phyloP scores from a whole-genome alignment of 2,888 invertebrate genomes.

The Phortica magna region DNA sequence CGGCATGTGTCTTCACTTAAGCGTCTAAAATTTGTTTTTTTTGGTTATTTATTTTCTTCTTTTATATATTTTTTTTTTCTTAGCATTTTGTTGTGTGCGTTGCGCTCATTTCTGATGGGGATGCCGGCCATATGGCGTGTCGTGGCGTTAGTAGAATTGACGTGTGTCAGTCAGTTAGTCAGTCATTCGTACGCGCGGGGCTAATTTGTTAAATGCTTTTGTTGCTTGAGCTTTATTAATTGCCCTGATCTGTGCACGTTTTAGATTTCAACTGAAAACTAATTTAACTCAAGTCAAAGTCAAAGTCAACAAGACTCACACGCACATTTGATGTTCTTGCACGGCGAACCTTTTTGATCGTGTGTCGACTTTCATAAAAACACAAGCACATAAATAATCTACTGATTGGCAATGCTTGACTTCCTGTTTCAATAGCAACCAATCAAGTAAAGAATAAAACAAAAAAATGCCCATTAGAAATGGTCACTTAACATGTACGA shows the following conservation, averaged over 20 bases:
- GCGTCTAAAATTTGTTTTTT: constrained; percentile 48
- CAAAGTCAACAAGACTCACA: neutral
- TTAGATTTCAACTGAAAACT: constrained; percentile 9
- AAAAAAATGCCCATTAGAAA: constrained; percentile 31
- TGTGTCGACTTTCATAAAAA: neutral
- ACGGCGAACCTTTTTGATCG: neutral
- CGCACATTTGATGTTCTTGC: neutral
- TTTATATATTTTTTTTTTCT: constrained; percentile 39
- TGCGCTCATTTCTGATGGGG: constrained; percentile 35
- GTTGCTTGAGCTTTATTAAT: constrained; percentile 21
- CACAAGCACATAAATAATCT: constrained; percentile 14
- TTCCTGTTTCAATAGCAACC: constrained; percentile 57
- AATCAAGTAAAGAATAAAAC: constrained; percentile 45
- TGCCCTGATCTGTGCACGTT: constrained; percentile 14
- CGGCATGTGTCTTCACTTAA: constrained; percentile 54
- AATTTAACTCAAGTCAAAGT: neutral
- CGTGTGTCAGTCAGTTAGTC: constrained; percentile 25
- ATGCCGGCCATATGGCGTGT: constrained; percentile 65
- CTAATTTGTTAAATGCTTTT: constrained; percentile 7
- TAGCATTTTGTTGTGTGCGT: neutral
- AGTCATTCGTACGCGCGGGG: constrained; percentile 5
- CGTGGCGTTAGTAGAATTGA: constrained; percentile 47
- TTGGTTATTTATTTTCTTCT: neutral
- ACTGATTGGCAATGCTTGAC: constrained; percentile 43
- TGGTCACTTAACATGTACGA: constrained; percentile 9